phyloP scores from a whole-genome alignment of 2,113 vertebrate genomes.

The Eretmochelys imbricata region DNA sequence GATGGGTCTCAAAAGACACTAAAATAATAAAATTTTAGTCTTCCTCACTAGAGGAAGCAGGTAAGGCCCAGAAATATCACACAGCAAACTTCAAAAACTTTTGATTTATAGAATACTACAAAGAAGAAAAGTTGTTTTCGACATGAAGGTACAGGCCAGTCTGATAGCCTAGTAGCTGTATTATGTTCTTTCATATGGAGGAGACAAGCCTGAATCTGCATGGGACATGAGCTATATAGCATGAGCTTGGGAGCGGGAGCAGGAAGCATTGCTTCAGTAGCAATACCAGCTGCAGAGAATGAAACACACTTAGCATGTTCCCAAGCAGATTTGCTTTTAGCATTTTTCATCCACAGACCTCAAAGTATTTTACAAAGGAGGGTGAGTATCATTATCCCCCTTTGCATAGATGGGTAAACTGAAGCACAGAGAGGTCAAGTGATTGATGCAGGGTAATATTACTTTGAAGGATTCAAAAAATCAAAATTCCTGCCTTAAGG shows the following conservation, averaged over 20 bases:
- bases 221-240: background rate
- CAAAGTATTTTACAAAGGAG: background rate
- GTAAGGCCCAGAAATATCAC: background rate
- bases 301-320: background rate
- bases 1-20: background rate
- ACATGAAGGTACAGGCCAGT: background rate
- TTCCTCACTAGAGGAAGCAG: constrained; percentile 13
- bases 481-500: background rate
- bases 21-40: background rate
- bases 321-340: background rate
- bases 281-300: background rate
- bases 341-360: background rate
- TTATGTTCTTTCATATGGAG: constrained; percentile 9
- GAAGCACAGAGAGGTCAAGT: background rate
- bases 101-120: background rate
- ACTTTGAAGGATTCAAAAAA: background rate
- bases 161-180: background rate
- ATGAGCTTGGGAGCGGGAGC: background rate
- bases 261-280: background rate
- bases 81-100: background rate
- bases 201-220: background rate
- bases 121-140: constrained; percentile 1
- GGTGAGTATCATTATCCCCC: background rate
- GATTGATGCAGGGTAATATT: background rate
- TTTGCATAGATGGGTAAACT: background rate